Base-by-base conservation (phyloP, 92 coral and sea anemone genomes). In the Epizoanthus illoricatus region DNA sequence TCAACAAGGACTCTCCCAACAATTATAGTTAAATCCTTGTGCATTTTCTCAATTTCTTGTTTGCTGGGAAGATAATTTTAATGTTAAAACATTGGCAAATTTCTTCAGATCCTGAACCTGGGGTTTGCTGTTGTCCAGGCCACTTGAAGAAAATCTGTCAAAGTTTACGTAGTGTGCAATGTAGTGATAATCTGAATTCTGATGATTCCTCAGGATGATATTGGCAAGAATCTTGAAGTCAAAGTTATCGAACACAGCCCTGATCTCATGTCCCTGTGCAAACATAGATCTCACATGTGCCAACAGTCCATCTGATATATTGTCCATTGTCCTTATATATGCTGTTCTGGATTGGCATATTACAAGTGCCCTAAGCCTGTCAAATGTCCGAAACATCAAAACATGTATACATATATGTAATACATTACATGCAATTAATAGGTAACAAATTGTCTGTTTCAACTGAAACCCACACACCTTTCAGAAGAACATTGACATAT, bases 101-200 rank as follows among this genome's bases (percentile, higher is more conserved):
- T 86, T 67, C 17, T 82, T 63, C 10, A 86, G 75, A 19, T 89
- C 80, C 0, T 36, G 39, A 15, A 86, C 84, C 28, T 81, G 16
- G 9, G 87, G 90, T 45, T 40, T 78, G 4, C 75, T 75, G 67
- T 89, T 87, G 24, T 89, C 87, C 6, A 89, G 64, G 28, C 65
- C 65, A 13, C 56, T 3, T 15, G 81, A 52, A 9, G 90, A 71
- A 6, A 89, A 76, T 65, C 92, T 47, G 65, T 89, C 87, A 81
- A 89, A 86, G 12, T 90, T 89, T 2, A 71, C 28, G 76, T 58
- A 89, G 24, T 89, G 92, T 9, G 81, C 23, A 7, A 86, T 89
- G 87, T 90, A 86, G 65, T 89, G 92, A 78, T 81, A 81, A 33
- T 89, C 92, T 20, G 89, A 81, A 70, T 86, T 89, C 76, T 81